Evolutionary conservation across 1,140 invertebrate species (phyloP), one percentile per base, ranked within the genome.

Genomic region (Ephestia elutella): DNA sequence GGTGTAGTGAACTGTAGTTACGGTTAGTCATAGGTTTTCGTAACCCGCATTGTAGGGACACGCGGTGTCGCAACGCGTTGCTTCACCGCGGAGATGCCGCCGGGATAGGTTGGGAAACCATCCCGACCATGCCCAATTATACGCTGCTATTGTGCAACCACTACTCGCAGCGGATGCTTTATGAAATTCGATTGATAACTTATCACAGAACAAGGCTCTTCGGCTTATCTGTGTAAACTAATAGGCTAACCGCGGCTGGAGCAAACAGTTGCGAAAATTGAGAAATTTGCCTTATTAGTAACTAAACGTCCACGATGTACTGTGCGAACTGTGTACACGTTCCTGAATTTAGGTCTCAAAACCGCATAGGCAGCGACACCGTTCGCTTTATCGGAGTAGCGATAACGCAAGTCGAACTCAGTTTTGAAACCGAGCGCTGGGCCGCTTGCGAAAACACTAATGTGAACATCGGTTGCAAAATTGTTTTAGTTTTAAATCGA

Each of bases 381-480:
- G 79, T 73, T 80, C 61, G 71, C 71, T 86, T 86, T 86, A 86
- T 85, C 85, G 79, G 77, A 80, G 77, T 59, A 55, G 73, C 82
- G 85, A 88, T 88, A 88, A 86, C 82, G 81, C 77, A 84, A 84
- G 80, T 80, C 73, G 79, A 81, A 81, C 80, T 71, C 62, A 62
- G 78, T 86, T 86, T 88, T 85, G 86, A 88, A 88, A 86, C 78
- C 74, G 73, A 74, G 78, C 80, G 77, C 76, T 84, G 80, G 82
- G 82, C 80, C 72, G 81, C 83, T 88, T 86, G 86, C 83, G 85
- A 86, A 86, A 88, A 88, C 77, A 70, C 81, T 84, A 88, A 88
- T 86, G 82, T 86, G 83, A 86, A 81, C 82, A 86, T 86, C 81
- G 81, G 75, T 88, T 86, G 86, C 86, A 81, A 88, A 88, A 88